Evolutionary conservation across 2,113 vertebrate species (phyloP).

Genomic region (Varanus komodoensis): DNA sequence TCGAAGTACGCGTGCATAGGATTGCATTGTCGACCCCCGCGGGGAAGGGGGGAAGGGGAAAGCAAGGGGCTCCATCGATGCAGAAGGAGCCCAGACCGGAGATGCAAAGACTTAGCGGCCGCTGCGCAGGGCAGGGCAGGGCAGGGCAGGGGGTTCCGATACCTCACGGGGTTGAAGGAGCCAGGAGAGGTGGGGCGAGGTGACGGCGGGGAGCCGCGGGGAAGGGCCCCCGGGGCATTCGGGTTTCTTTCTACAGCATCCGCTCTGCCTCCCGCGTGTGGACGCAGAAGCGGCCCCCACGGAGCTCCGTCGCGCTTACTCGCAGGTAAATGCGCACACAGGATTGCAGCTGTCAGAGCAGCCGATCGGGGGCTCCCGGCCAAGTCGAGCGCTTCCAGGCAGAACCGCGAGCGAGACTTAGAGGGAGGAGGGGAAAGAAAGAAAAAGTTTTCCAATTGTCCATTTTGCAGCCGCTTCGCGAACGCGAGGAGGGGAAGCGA

Average conservation of each 20-base stretch:
- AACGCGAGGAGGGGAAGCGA: neutral
- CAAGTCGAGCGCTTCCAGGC: neutral
- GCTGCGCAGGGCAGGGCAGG: too few species aligned
- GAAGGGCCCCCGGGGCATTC: too few species aligned
- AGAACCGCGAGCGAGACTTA: neutral
- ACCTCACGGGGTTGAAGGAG: neutral
- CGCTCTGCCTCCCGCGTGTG: neutral
- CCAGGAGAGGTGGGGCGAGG: too few species aligned
- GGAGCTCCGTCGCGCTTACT: neutral
- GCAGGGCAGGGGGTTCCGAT: too few species aligned
- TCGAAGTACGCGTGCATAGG: neutral
- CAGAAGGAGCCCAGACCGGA: neutral
- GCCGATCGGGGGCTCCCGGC: neutral
- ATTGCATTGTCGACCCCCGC: neutral
- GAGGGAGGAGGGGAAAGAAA: neutral
- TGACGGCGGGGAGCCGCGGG: too few species aligned
- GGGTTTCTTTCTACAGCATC: neutral
- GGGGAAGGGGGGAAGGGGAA: neutral
- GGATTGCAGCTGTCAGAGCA: neutral
- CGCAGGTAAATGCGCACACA: neutral
- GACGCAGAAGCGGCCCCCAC: neutral
- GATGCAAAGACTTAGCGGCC: neutral
- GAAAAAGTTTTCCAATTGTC: neutral
- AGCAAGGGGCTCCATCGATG: neutral
- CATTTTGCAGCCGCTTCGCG: neutral